Evolutionary conservation across 2,888 invertebrate species (phyloP), one percentile per base, ranked within the genome.

Genomic region (Syritta pipiens): DNA sequence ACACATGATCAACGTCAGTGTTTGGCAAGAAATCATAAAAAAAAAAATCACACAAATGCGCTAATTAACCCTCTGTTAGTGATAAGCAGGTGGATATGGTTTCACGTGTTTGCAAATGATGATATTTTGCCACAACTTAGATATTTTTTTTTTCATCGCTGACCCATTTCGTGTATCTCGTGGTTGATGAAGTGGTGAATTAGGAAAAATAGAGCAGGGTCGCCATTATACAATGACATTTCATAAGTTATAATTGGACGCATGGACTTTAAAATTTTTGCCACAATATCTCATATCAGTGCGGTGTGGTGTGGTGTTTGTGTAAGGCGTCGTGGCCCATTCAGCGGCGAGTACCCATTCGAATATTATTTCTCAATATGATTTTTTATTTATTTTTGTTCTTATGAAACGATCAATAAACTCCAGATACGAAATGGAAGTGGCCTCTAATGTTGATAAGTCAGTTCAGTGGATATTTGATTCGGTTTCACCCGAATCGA

Each of bases 71-170:
- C 7, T 55, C 9, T 17, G 19, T 17, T n/a, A 19, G 40, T 40
- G 55, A 30, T 40, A 55, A 40, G 55, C 26, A 26, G 10, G 55
- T 42, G 40, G 40, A 42, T 42, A 42, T 17, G 28, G 26, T 19
- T 55, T 55, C 55, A 55, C 55, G 55, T 55, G 55, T 42, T 55
- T 28, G 40, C 19, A 17, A 42, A 35, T 37, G 35, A 37, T 26
- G 24, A 12, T 17, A n/a, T 14, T 30, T 19, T 49, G 30, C 49
- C 17, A n/a, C 17, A 17, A 37, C 37, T 53, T 53, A 37, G 14
- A 35, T 35, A 35, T 35, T 51, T 12, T 51, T 20, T 55, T 17
- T 22, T 37, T n/a, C n/a, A 46, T 3, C 14, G 14, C 24, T 42
- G 55, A 40, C 40, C 55, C 24, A 42, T 55, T 40, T n/a, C n/a